These are phyloP conservation scores for Torymus auratus DNA, from an alignment of 2,888 invertebrate species.

Conservation along the genomic window DNA sequence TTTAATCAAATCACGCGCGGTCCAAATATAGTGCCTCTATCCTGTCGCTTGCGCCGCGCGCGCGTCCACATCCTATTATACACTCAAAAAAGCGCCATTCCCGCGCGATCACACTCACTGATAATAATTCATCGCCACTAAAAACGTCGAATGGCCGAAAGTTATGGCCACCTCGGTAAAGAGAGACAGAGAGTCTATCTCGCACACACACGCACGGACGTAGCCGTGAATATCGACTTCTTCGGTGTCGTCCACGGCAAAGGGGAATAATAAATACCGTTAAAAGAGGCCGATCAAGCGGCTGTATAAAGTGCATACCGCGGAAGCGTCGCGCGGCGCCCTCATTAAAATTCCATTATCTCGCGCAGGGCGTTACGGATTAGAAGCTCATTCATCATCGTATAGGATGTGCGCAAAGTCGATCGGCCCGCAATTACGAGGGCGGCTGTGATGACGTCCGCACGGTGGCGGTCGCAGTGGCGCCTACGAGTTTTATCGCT, in stretches of 20 bases:
- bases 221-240: no score
- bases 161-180: neutral
- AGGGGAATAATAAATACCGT: no score
- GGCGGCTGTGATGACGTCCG: neutral
- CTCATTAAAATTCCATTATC: constrained; percentile 50
- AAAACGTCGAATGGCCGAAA: neutral
- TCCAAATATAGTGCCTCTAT: no score
- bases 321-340: no score
- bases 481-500: constrained; percentile 22
- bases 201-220: no score
- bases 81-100: no score
- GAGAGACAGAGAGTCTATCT: no score
- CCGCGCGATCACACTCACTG: neutral
- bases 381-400: constrained; percentile 42
- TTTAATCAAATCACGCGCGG: neutral
- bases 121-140: neutral
- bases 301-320: no score
- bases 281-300: no score
- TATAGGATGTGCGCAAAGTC: constrained; percentile 6
- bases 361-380: constrained; percentile 3
- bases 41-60: neutral
- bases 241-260: no score
- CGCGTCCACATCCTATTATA: neutral
- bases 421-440: constrained; percentile 25
- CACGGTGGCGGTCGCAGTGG: neutral